Evolutionary conservation across 64 coral and sea anemone species (phyloP).

Genomic region (Orbicella faveolata): DNA sequence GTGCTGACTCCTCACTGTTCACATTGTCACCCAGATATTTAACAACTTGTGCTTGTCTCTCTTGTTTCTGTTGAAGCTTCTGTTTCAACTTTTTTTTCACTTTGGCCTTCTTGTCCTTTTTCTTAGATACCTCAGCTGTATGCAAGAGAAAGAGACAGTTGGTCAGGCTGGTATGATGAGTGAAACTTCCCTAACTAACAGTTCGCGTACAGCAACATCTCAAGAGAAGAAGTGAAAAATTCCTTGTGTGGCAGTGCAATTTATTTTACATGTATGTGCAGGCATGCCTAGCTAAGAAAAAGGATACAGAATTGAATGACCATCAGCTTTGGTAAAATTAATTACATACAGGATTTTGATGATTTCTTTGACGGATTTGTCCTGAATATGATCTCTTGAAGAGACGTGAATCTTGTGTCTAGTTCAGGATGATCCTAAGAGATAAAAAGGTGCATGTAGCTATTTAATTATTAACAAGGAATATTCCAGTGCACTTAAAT

Average conservation of each 20-base stretch:
- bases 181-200: too few relatives aligned
- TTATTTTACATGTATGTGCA: too few relatives aligned
- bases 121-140: constrained; percentile 79
- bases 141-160: background rate
- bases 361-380: constrained; percentile 81
- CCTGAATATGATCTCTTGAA: constrained; percentile 84
- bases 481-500: background rate
- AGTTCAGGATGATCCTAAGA: constrained; percentile 88
- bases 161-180: too few relatives aligned
- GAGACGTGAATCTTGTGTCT: constrained; percentile 79
- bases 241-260: too few relatives aligned
- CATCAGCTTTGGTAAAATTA: too few relatives aligned
- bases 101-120: constrained; percentile 94
- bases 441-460: background rate
- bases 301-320: too few relatives aligned
- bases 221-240: too few relatives aligned
- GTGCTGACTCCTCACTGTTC: background rate
- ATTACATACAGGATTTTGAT: constrained; percentile 67
- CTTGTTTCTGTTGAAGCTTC: constrained; percentile 92
- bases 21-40: background rate
- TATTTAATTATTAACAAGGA: background rate
- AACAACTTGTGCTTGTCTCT: constrained; percentile 41
- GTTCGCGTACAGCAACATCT: too few relatives aligned
- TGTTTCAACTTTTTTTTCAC: constrained; percentile 88
- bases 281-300: too few relatives aligned